Evolutionary conservation across 2,888 invertebrate species (phyloP), one percentile per base, ranked within the genome.

Genomic region (Alloscopus bannaensis): DNA sequence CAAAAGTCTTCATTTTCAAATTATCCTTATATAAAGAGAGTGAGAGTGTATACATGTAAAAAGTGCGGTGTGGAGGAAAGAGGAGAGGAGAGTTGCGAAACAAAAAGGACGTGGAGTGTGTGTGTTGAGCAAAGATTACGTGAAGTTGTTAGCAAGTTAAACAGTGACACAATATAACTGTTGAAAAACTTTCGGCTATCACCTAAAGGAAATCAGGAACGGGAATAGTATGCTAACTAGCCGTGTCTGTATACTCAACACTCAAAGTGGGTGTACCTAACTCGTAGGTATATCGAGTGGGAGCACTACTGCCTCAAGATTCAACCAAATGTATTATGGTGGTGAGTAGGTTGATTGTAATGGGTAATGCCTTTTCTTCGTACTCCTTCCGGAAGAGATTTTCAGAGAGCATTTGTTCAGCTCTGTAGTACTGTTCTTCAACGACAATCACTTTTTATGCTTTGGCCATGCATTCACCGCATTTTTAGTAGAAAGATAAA

Each of bases 1-100:
- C 62, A 62, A 72, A 72, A 50, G 50, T 62, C 55, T 62, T 52
- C 71, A 72, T 62, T 62, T 72, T 59, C 16, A 62, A 52, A 72
- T 72, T 72, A 62, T 52, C 24, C 45, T 28, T n/a, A 40, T 24
- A 13, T 18, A 36, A 36, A 36, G 36, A 36, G 36, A 36, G 36
- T 36, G 20, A 52, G 24, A 52, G 24, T 47, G 24, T 52, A 52
- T 52, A 6, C 24, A 52, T 24, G 16, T 16, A 52, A 11, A 52
- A 24, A n/a, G 11, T 47, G 47, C 47, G 11, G 3, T n/a, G 8
- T 47, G 47, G 47, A 47, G 47, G n/a, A 47, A n/a, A 4, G n/a
- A 4, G 18, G 47, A 3, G 20, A 18, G 50, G 8, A 18, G 22
- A 20, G n/a, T 50, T 50, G 50, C 13, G 28, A 8, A 55, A 55